phyloP scores from a whole-genome alignment of 2,888 invertebrate genomes.

The Aleiodes alternator region DNA sequence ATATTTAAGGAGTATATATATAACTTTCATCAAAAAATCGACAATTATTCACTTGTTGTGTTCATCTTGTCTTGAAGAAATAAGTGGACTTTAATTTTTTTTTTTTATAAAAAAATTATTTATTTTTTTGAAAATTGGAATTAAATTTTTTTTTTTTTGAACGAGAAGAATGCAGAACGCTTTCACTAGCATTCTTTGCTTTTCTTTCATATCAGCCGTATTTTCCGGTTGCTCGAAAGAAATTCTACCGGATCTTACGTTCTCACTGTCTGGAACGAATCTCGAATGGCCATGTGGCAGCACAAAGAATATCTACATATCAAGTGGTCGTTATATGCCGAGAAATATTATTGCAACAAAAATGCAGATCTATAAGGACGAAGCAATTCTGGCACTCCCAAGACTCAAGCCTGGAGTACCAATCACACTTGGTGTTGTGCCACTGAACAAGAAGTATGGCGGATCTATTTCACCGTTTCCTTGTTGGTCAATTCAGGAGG shows the following conservation, averaged over 20 bases:
- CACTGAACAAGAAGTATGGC: constrained; percentile 75
- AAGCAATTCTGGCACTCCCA: constrained; percentile 78
- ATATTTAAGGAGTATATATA: not conserved
- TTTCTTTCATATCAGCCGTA: constrained; percentile 45
- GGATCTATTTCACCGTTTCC: constrained; percentile 82
- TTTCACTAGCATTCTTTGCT: constrained; percentile 53
- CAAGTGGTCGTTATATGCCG: constrained; percentile 78
- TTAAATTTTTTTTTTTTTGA: not conserved
- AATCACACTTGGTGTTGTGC: constrained; percentile 80
- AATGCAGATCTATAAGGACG: constrained; percentile 78
- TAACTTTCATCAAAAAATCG: not conserved
- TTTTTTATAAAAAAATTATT: not conserved
- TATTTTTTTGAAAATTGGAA: not conserved
- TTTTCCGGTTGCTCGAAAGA: constrained; percentile 46
- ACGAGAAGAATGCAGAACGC: constrained; percentile 59
- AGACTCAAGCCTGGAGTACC: constrained; percentile 81
- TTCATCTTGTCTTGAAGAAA: not conserved
- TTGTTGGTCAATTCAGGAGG: constrained; percentile 81
- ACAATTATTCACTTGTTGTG: not conserved
- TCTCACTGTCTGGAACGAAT: constrained; percentile 58
- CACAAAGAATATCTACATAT: constrained; percentile 78
- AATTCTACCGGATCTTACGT: constrained; percentile 63
- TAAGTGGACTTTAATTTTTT: not conserved
- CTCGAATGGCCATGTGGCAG: constrained; percentile 76
- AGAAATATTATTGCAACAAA: constrained; percentile 81